Conservation (phyloP, 2,888 invertebrate genomes). For the Drosophila nr. medialis region DNA sequence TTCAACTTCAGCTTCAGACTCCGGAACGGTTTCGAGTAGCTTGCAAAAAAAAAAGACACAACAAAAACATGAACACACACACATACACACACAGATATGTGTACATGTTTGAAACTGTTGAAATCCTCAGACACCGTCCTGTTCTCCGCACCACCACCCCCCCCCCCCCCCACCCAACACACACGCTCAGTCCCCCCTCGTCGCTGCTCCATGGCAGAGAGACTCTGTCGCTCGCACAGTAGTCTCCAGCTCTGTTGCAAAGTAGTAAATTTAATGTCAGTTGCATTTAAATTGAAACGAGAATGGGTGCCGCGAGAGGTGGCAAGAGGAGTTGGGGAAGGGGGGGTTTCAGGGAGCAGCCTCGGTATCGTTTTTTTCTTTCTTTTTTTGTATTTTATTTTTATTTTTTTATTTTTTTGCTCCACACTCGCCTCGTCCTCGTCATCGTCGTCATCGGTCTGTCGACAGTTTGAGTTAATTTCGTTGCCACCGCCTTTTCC, state of each 20-base stretch:
- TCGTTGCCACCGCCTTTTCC: constrained; percentile 57
- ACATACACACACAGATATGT: background rate
- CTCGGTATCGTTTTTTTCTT: constrained; percentile 5
- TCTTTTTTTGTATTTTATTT: background rate
- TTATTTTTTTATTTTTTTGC: constrained; percentile 1
- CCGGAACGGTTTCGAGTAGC: constrained; percentile 45
- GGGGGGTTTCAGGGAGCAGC: background rate
- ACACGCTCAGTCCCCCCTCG: background rate
- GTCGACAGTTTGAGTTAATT: constrained; percentile 80
- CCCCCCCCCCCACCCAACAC: background rate
- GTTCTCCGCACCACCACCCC: background rate
- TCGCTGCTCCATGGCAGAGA: background rate
- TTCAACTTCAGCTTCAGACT: constrained; percentile 50
- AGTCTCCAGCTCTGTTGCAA: constrained; percentile 66
- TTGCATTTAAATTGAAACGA: constrained; percentile 80
- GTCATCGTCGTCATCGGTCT: constrained; percentile 38
- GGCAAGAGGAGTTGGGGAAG: constrained; percentile 2
- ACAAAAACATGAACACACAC: constrained; percentile 7
- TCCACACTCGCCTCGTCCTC: constrained; percentile 6
- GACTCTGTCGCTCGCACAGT: constrained; percentile 40
- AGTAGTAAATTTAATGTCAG: constrained; percentile 81
- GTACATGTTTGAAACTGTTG: constrained; percentile 12
- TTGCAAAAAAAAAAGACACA: constrained; percentile 18
- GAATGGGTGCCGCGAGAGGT: constrained; percentile 28
- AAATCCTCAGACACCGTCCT: constrained; percentile 30